Base-by-base conservation (phyloP, 2,888 invertebrate genomes). In the Amphimallon solstitiale region DNA sequence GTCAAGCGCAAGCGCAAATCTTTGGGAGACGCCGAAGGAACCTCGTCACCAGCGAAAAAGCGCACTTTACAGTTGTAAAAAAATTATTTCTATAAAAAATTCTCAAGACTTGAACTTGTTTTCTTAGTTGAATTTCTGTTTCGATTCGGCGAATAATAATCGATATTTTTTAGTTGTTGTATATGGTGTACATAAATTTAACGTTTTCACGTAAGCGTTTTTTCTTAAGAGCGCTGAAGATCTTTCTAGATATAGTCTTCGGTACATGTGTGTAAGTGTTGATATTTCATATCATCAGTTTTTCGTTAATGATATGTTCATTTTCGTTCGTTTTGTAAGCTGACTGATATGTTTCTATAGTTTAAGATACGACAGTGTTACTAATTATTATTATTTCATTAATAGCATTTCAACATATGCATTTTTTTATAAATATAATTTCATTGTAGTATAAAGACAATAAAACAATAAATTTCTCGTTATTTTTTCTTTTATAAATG, bases 1-100 rank as follows among this genome's bases (percentile, higher is more conserved):
- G 91, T 95, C 69, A 90, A 89, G 74, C 84, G 90, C 37, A 94
- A 94, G 81, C 85, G 91, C 72, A 93, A 92, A 81, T 83, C 88
- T 0, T 89, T 89, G 37, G 89, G 89, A 0, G 86, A 86, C 17
- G 80, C 84, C 0, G 83, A 85, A 0, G 78, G 80, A 40, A 81
- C 82, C 19, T 78, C 78, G 38, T 84, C 83, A 49, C 87, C 89
- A 0, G 83, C 88, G 14, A 92, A 92, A 78, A 88, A 88, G 74
- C 82, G 86, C 43, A 38, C 67, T 19, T 48, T 63, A 34, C 21
- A 56, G 35, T 38, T 56, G 14, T 56, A 43, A 29, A 5, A 5
- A 29, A 1, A 7, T 29, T 29, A 5, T 29, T 29, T 29, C 9
- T 14, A 46, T 14, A 17, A 9, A 49, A 49, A 49, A 29, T 6